A percentile compares a stretch with the other conserved stretches of the same genome.
These are phyloP conservation scores for Pachycephala philippinensis DNA, from an alignment of 2,113 vertebrate species.

Conservation along the genomic window DNA sequence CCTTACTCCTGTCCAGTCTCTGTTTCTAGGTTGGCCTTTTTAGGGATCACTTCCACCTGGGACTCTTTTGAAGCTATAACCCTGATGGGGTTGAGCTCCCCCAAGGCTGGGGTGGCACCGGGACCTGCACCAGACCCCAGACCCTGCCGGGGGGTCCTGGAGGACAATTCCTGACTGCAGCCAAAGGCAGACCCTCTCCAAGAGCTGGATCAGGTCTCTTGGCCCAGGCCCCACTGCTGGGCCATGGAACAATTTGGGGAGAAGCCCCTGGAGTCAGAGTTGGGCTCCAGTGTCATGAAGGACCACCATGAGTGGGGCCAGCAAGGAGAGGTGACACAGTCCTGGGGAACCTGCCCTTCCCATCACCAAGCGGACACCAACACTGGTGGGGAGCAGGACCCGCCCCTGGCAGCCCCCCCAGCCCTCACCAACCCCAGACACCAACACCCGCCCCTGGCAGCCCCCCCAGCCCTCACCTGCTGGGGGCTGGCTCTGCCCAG, in stretches of 20 bases:
- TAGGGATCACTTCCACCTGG: neutral
- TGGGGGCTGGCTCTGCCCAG: slow-evolving; percentile 22
- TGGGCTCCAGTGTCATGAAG: neutral
- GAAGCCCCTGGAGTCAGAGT: neutral
- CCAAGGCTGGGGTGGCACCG: neutral
- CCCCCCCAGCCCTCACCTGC: slow-evolving; percentile 56
- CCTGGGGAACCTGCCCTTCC: neutral
- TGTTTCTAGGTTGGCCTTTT: too few relatives aligned
- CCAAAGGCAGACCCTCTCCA: neutral
- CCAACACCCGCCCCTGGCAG: fast-evolving
- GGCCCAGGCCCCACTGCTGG: neutral
- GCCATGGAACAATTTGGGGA: neutral
- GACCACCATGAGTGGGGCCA: neutral
- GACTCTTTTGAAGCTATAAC: neutral
- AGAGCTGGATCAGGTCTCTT: neutral
- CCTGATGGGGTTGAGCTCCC: neutral
- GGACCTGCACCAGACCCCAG: neutral
- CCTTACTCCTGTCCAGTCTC: too few relatives aligned
- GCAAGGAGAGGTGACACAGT: neutral
- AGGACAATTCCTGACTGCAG: neutral
- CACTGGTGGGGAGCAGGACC: fast-evolving
- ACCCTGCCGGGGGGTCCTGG: neutral
- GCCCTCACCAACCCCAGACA: slow-evolving; percentile 59
- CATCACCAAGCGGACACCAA: fast-evolving
- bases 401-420: neutral